Evolutionary conservation across 2,888 invertebrate genomes (phyloP).

Genomic region (Kryphioiulus occultus): DNA sequence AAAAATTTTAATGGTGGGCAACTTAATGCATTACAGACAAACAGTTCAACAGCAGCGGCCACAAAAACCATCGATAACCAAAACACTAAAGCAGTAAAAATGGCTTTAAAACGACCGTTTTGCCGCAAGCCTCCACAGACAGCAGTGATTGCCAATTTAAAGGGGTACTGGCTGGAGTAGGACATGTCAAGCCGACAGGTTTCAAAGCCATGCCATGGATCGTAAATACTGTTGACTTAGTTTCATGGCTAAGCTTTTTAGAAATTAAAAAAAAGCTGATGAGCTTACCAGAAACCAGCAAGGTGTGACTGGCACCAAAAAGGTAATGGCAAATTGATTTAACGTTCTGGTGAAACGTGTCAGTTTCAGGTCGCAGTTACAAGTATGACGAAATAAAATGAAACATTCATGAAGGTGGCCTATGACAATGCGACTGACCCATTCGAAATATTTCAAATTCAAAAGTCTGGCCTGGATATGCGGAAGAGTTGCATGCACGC

Average conservation of each 20-base stretch:
- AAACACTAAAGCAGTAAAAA: constrained; percentile 7
- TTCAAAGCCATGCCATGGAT: not conserved
- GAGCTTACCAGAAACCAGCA: too few species aligned
- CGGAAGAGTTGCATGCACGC: not conserved
- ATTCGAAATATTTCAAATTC: not conserved
- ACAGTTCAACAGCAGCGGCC: not conserved
- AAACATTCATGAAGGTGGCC: not conserved
- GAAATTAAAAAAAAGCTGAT: not conserved
- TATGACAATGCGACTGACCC: not conserved
- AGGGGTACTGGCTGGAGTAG: not conserved
- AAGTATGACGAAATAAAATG: not conserved
- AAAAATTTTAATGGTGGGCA: not conserved
- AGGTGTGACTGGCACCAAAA: not conserved
- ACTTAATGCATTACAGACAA: not conserved
- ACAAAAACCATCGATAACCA: constrained; percentile 15
- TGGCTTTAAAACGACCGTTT: not conserved
- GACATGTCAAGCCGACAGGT: not conserved
- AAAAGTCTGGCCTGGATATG: not conserved
- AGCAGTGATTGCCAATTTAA: not conserved
- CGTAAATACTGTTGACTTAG: constrained; percentile 12
- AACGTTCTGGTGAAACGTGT: too few species aligned
- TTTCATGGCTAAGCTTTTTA: not conserved
- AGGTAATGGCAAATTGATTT: not conserved
- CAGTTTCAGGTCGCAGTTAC: not conserved
- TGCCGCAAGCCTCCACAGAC: not conserved